Evolutionary conservation across 2,113 vertebrate species (phyloP).

Genomic region (human (Homo sapiens)): GRCh38 chr2:16651501-16652000

Average conservation of each 20-base stretch:
- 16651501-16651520: background rate
- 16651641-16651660: background rate
- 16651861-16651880: background rate
- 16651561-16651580: background rate
- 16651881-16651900: background rate
- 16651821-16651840: background rate
- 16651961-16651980: background rate
- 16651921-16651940: fast-evolving
- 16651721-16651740: background rate
- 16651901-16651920: background rate
- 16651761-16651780: background rate
- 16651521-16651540: background rate
- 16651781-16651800: background rate
- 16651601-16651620: background rate
- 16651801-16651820: background rate
- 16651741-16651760: background rate
- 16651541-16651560: background rate
- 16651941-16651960: fast-evolving
- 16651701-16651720: background rate
- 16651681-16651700: background rate
- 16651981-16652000: background rate
- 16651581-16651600: background rate
- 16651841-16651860: background rate
- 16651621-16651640: background rate
- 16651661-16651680: background rate